Evolutionary conservation across 2,888 invertebrate genomes (phyloP).

Genomic region (Drosophila demipolita): DNA sequence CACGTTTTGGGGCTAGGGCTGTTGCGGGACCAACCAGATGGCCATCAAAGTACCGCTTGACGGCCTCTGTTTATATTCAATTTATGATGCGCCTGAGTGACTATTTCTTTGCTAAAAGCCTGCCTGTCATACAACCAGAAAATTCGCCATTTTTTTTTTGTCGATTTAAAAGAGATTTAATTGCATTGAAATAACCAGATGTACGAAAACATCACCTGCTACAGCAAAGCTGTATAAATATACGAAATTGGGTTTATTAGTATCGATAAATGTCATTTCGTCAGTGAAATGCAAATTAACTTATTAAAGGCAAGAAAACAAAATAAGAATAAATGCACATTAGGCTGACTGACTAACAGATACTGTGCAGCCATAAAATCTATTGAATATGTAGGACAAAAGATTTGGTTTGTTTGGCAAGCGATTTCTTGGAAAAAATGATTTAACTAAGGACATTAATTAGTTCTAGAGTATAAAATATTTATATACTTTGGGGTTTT

Average conservation of each 20-base stretch:
- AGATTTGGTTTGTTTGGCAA: not conserved
- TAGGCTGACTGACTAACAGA: not conserved
- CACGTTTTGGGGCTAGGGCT: not conserved
- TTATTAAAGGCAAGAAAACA: constrained; percentile 14
- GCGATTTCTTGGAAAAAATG: not conserved
- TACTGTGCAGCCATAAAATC: not conserved
- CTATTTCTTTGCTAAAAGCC: not conserved
- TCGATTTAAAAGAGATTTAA: constrained; percentile 14
- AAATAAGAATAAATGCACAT: not conserved
- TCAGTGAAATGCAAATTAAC: constrained; percentile 33
- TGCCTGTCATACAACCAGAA: constrained; percentile 4
- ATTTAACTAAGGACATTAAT: not conserved
- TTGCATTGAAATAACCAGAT: constrained; percentile 13
- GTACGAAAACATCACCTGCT: constrained; percentile 27
- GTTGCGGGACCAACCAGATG: not conserved
- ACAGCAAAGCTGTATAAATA: constrained; percentile 12
- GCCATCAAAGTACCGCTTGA: not conserved
- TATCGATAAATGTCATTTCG: constrained; percentile 31
- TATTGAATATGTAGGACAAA: not conserved
- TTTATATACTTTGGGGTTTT: not conserved
- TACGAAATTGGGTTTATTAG: constrained; percentile 48
- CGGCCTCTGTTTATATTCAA: constrained; percentile 74
- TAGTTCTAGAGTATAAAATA: not conserved
- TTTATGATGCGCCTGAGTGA: constrained; percentile 43
- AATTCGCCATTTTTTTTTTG: not conserved